These are phyloP conservation scores for Calliopum simillimum DNA, from an alignment of 2,888 invertebrate genomes.

Conservation along the genomic window DNA sequence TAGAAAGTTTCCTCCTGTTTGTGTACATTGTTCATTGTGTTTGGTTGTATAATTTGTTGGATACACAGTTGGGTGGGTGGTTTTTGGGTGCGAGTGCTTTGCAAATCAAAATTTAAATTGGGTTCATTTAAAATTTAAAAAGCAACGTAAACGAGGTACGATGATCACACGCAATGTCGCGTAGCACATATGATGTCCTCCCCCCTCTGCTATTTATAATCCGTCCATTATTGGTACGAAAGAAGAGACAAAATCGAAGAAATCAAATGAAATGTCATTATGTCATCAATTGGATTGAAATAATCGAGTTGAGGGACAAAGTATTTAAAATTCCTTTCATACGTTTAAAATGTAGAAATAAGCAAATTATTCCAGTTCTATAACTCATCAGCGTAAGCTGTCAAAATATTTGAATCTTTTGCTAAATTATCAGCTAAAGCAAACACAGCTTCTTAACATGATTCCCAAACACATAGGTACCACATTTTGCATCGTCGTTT, in stretches of 20 bases:
- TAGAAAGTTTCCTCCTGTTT: conserved; percentile 1
- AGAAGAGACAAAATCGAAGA: not conserved
- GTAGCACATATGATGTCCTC: conserved; percentile 22
- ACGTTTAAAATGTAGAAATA: no score
- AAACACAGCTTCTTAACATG: conserved; percentile 38
- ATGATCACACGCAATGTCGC: conserved; percentile 16
- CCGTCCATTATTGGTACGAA: no score
- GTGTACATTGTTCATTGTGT: conserved; percentile 28
- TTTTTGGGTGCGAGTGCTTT: conserved; percentile 28
- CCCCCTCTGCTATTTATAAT: no score
- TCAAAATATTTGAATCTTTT: conserved; percentile 43
- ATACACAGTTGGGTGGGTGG: conserved; percentile 33
- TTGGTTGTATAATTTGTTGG: conserved; percentile 43
- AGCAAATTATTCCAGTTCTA: conserved; percentile 23
- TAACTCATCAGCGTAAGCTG: conserved; percentile 38
- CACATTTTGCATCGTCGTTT: conserved; percentile 31
- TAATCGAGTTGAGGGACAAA: not conserved
- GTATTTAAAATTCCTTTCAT: not conserved
- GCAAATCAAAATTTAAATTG: conserved; percentile 26
- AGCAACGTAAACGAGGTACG: conserved; percentile 9
- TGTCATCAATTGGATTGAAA: not conserved
- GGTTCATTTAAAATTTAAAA: conserved; percentile 24
- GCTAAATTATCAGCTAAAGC: conserved; percentile 37
- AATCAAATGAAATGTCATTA: not conserved
- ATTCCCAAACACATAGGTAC: conserved; percentile 27